Base-by-base conservation (phyloP, 2,113 vertebrate genomes). In the Ictalurus punctatus region DNA sequence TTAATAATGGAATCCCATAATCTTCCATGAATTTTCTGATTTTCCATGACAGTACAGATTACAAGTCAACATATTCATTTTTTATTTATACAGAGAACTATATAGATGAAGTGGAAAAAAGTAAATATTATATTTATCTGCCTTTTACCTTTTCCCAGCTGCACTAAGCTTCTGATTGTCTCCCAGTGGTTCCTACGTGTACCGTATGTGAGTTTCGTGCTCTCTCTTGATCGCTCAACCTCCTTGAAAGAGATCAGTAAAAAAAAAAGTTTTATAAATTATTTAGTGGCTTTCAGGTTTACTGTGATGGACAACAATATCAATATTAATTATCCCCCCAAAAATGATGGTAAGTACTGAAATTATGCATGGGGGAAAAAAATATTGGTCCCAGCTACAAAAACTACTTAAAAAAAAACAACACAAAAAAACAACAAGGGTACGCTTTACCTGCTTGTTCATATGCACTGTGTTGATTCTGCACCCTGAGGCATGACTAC, bases 171-270 rank as follows among this genome's bases (percentile, higher is more conserved):
- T 90, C 93, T 93, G 65, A 96, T 79, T 67, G 93, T 96, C 91
- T 95, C 95, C 96, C 96, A 96, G 91, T 96, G 96, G 88, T 94
- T 96, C 91, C 93, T 95, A 86, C 83, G 93, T 76, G 80, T 94
- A 91, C 83, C 94, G 93, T 90, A 86, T 40, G 61, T 65, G 7
- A 84, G 91, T 54, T 81, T 48, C 90, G 93, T 93, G 86, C 89
- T 80, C 87, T 93, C 92, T 88, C 87, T 92, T 48, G 89, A 78
- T 90, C 89, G 94, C 92, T 93, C 94, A 84, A 90, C 56, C 48
- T 93, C 93, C 94, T 95, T 89, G 86, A 86, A 27, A 73, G 54
- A 76, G 9, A 73, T 44, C 12, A 23, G 59, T 14, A 13, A 27
- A 79, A 52, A 6, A 13, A 27, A 79, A 52, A 6, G 14, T 52